Evolutionary conservation across 2,888 invertebrate species (phyloP).

Genomic region (Synanthedon andrenaeformis): DNA sequence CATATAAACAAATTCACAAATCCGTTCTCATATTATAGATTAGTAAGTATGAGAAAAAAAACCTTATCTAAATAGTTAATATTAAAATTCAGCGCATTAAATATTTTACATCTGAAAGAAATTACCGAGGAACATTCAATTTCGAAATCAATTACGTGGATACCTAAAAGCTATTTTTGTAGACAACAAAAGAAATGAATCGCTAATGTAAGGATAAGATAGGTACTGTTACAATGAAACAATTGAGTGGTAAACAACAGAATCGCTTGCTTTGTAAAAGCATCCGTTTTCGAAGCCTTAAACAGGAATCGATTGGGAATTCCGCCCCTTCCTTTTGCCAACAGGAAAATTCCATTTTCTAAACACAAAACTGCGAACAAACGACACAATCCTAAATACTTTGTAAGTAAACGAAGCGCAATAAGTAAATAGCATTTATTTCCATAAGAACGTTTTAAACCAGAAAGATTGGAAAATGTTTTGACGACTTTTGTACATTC

Average conservation of each 20-base stretch:
- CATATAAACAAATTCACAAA: too few species aligned
- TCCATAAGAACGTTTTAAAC: conserved; percentile 51
- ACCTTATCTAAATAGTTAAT: too few species aligned
- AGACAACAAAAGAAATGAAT: too few species aligned
- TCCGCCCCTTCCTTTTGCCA: conserved; percentile 39
- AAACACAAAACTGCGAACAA: conserved; percentile 55
- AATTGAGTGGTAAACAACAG: not conserved
- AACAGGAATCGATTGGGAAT: conserved; percentile 53
- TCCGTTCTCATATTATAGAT: too few species aligned
- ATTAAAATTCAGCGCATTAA: too few species aligned
- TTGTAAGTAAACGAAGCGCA: conserved; percentile 66
- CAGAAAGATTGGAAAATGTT: conserved; percentile 25
- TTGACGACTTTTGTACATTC: not conserved
- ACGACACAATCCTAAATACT: conserved; percentile 62
- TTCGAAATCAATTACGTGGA: too few species aligned
- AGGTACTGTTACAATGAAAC: not conserved
- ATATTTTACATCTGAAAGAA: too few species aligned
- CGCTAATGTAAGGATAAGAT: too few species aligned
- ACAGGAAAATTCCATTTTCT: conserved; percentile 67
- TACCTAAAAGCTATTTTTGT: too few species aligned
- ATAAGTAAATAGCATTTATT: conserved; percentile 61
- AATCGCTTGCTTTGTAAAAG: not conserved
- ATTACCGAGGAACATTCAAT: too few species aligned
- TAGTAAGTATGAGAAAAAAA: too few species aligned
- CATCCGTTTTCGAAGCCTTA: conserved; percentile 1